Evolutionary conservation across 2,113 vertebrate genomes (phyloP).

Genomic region (Irena cyanogastra): DNA sequence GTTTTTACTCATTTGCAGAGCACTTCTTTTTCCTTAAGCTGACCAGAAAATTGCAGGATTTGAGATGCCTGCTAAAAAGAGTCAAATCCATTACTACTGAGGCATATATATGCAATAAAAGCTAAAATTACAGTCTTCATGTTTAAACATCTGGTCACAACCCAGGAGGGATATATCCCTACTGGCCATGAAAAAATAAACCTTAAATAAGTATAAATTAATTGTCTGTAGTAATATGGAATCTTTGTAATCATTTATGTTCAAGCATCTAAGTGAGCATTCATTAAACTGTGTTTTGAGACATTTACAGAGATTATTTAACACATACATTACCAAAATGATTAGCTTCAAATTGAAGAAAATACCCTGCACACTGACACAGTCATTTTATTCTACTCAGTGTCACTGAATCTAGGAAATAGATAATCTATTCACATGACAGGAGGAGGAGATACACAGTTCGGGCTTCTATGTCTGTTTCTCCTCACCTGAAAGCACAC

Average conservation of each 20-base stretch:
- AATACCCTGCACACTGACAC: background rate
- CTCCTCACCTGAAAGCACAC: background rate
- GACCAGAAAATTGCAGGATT: conserved; percentile 44
- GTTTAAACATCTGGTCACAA: conserved; percentile 59
- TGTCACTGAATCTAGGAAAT: background rate
- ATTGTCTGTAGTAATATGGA: conserved; percentile 35
- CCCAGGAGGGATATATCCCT: conserved; percentile 19
- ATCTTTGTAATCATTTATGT: conserved; percentile 20
- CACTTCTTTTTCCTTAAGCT: conserved; percentile 1
- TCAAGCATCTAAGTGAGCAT: background rate
- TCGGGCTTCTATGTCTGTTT: background rate
- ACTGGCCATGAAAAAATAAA: conserved; percentile 26
- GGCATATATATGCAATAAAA: conserved; percentile 16
- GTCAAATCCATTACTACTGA: conserved; percentile 31
- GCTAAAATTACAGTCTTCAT: conserved; percentile 44
- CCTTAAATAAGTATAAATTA: conserved; percentile 57
- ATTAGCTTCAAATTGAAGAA: background rate
- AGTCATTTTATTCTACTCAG: background rate
- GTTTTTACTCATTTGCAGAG: conserved; percentile 4
- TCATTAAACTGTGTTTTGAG: conserved; percentile 17
- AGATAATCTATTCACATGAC: background rate
- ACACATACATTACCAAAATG: background rate
- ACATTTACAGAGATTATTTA: conserved; percentile 22
- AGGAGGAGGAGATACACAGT: background rate
- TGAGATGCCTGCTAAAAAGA: background rate